Conservation (phyloP, 2,797 vertebrate genomes). For the Clarias fuscus region DNA sequence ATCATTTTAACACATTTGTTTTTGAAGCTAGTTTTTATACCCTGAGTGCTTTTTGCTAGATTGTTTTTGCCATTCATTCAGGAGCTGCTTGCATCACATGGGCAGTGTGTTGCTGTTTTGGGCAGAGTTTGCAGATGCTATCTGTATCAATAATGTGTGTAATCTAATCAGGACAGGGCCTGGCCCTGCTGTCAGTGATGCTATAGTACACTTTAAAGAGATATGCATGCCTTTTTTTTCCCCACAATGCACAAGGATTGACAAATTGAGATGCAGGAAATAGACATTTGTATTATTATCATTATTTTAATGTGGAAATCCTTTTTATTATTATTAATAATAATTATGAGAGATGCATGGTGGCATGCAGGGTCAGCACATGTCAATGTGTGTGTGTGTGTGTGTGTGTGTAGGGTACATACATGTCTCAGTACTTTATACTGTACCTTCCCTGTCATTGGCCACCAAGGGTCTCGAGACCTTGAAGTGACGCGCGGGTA, state of each 20-base stretch:
- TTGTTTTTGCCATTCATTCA: not conserved
- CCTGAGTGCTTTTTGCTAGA: not conserved
- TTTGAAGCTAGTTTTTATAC: not conserved
- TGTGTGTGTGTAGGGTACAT: not conserved
- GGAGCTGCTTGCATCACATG: not conserved
- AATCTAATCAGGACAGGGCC: slow-evolving; percentile 52
- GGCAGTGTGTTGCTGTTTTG: not conserved
- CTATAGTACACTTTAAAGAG: slow-evolving; percentile 12
- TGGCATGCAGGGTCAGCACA: not conserved
- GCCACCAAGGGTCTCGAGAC: slow-evolving; percentile 57
- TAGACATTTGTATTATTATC: not conserved
- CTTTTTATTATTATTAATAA: not conserved
- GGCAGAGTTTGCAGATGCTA: slow-evolving; percentile 8
- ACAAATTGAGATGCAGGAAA: not conserved
- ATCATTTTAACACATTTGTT: not conserved
- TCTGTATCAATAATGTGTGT: slow-evolving; percentile 40
- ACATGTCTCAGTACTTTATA: not conserved
- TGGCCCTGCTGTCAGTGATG: slow-evolving; percentile 41
- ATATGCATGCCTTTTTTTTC: slow-evolving; percentile 16
- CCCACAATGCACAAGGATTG: not conserved
- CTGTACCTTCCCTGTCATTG: slow-evolving; percentile 24
- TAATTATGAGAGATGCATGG: not conserved
- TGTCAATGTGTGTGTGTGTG: not conserved
- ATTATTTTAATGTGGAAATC: not conserved
- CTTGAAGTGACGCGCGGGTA: slow-evolving; percentile 63